These are phyloP conservation scores for Aulostomus chinensis DNA, from an alignment of 2,797 vertebrate species.

Conservation along the genomic window DNA sequence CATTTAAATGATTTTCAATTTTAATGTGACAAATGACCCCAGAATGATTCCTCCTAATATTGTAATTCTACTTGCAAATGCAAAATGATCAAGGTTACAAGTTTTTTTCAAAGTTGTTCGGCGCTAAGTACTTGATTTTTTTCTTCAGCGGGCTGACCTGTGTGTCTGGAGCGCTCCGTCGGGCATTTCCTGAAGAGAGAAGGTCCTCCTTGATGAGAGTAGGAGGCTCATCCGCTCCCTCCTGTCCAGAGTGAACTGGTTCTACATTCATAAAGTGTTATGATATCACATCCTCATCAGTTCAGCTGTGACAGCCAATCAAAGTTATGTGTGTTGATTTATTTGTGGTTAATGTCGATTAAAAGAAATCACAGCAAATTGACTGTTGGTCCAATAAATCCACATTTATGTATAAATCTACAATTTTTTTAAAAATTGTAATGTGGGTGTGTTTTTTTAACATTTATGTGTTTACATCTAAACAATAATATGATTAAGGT, in stretches of 20 bases:
- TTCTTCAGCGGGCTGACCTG: slow-evolving; percentile 55
- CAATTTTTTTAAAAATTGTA: no score
- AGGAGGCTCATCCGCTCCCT: slow-evolving; percentile 95
- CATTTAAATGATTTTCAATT: no score
- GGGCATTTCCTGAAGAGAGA: slow-evolving; percentile 79
- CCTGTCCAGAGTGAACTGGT: slow-evolving; percentile 79
- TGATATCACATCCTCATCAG: not conserved
- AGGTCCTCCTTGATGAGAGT: slow-evolving; percentile 98
- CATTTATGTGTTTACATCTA: no score
- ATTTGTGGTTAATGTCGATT: not conserved
- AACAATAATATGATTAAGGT: not conserved
- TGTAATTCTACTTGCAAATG: no score
- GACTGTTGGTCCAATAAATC: no score
- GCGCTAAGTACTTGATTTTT: no score
- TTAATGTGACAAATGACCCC: no score
- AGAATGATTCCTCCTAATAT: no score
- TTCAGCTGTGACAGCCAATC: not conserved
- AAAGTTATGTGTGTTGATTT: not conserved
- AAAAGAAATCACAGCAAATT: no score
- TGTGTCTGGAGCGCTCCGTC: slow-evolving; percentile 73
- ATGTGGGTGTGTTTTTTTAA: no score
- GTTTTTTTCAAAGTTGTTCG: no score
- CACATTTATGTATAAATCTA: no score
- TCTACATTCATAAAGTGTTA: slow-evolving; percentile 70
- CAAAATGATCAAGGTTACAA: not conserved